Evolutionary conservation across 2,888 invertebrate species (phyloP).

Genomic region (Xylota sylvarum): DNA sequence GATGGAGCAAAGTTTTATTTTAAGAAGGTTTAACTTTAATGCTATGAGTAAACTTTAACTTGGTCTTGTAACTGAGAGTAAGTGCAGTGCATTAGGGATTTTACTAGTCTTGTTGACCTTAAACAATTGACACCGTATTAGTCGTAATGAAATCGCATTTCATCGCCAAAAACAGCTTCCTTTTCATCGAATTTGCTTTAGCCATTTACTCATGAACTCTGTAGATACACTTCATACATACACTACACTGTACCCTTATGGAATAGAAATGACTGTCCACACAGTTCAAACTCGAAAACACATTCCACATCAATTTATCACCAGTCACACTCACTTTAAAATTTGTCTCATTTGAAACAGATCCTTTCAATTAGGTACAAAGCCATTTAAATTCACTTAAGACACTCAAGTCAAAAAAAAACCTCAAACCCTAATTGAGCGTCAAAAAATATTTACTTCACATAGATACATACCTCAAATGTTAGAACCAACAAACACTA

Average conservation of each 20-base stretch:
- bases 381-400: conserved; percentile 59
- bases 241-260: not conserved
- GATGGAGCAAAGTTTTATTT: conserved; percentile 51
- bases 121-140: no score
- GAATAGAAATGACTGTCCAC: no score
- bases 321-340: conserved; percentile 34
- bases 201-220: no score
- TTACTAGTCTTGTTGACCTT: no score
- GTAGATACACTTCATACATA: no score
- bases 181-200: no score
- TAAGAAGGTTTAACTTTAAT: conserved; percentile 43
- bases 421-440: conserved; percentile 55
- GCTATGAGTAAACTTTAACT: conserved; percentile 30
- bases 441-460: conserved; percentile 52
- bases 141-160: no score
- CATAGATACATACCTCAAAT: conserved; percentile 7
- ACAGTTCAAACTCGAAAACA: not conserved
- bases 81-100: no score
- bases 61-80: no score
- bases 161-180: no score
- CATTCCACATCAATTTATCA: not conserved
- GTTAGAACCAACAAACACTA: conserved; percentile 17
- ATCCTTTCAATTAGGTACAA: conserved; percentile 36
- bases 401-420: conserved; percentile 25
- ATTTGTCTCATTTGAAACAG: conserved; percentile 40